These are phyloP conservation scores for Ophion slaviceki DNA, from an alignment of 2,888 invertebrate species.

Conservation along the genomic window DNA sequence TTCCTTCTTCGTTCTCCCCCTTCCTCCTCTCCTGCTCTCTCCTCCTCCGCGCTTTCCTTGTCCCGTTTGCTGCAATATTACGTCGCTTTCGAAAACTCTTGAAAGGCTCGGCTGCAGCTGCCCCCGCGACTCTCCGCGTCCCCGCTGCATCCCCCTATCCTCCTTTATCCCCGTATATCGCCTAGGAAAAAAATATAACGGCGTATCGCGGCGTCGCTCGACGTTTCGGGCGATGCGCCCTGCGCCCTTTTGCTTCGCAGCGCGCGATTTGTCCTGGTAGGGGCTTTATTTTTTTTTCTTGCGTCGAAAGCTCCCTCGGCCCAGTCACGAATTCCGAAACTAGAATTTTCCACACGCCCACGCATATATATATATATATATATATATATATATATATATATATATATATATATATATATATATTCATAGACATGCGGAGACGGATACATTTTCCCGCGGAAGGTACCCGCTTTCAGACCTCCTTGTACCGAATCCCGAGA, in stretches of 20 bases:
- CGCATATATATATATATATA: neutral
- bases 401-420: neutral
- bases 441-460: conserved; percentile 11
- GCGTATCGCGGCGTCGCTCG: neutral
- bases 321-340: conserved; percentile 45
- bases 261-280: neutral
- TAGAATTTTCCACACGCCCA: conserved; percentile 16
- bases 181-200: conserved; percentile 11
- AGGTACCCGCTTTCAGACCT: neutral
- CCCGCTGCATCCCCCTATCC: conserved; percentile 29
- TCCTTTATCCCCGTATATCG: conserved; percentile 40
- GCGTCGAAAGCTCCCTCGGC: conserved; percentile 31
- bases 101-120: conserved; percentile 62
- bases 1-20: neutral
- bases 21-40: conserved; percentile 24
- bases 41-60: conserved; percentile 25
- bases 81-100: conserved; percentile 71
- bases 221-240: neutral
- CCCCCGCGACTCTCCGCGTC: conserved; percentile 15
- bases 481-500: neutral
- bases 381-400: neutral
- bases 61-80: conserved; percentile 70
- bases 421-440: neutral
- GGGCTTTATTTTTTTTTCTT: conserved; percentile 25
- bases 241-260: conserved; percentile 11